phyloP scores from a whole-genome alignment of 64 coral and sea anemone genomes.

The Pocillopora verrucosa region DNA sequence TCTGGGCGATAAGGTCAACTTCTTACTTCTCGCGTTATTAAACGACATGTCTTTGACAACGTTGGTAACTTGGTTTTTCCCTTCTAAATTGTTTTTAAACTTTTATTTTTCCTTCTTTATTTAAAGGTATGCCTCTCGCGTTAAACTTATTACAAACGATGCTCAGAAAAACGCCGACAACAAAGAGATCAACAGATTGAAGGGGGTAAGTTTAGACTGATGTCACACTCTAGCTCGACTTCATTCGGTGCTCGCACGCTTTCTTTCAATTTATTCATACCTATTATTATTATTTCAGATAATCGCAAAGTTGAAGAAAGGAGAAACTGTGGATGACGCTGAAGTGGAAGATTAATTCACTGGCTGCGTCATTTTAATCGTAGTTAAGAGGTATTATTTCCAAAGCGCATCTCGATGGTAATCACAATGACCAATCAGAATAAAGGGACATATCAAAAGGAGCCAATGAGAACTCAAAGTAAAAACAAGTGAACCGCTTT shows the following conservation, averaged over 20 bases:
- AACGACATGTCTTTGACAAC: background rate
- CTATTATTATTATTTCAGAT: slow-evolving; percentile 48
- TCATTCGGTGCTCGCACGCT: background rate
- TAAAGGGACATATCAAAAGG: too few species aligned
- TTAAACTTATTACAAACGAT: slow-evolving; percentile 98
- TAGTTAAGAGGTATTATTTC: background rate
- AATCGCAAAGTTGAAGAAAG: slow-evolving; percentile 92
- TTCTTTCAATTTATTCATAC: background rate
- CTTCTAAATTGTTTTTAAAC: too few species aligned
- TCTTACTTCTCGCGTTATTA: background rate
- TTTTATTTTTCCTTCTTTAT: background rate
- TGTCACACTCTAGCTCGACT: background rate
- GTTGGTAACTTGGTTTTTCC: background rate
- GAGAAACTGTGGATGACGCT: slow-evolving; percentile 72
- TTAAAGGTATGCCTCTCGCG: slow-evolving; percentile 94
- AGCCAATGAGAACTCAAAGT: too few species aligned
- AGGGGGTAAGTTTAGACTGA: slow-evolving; percentile 68
- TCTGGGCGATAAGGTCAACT: background rate
- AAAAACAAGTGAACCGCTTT: too few species aligned
- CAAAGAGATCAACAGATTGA: slow-evolving; percentile 92
- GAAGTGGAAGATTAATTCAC: slow-evolving; percentile 44
- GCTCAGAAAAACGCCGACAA: slow-evolving; percentile 96
- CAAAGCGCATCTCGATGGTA: too few species aligned
- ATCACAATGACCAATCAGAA: too few species aligned
- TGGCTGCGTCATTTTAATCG: background rate